A percentile compares a stretch with the other conserved stretches of the same genome.
These are phyloP conservation scores for Opisthograptis luteolata DNA, from an alignment of 2,888 invertebrate species.

Conservation along the genomic window DNA sequence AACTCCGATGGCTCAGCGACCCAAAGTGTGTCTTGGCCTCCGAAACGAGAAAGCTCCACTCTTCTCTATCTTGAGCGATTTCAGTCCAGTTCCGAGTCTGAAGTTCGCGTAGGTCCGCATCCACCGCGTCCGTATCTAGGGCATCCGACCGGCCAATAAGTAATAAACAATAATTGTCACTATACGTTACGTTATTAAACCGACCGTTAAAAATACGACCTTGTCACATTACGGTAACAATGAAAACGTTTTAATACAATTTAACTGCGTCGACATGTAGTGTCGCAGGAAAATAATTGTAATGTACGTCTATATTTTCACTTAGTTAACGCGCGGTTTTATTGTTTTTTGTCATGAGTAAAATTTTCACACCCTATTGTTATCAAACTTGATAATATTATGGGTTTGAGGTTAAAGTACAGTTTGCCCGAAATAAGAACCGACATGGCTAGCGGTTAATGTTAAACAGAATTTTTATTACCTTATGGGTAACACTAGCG, in stretches of 20 bases:
- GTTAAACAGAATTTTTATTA: neutral
- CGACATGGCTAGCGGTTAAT: neutral
- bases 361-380: constrained; percentile 21
- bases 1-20: too few relatives aligned
- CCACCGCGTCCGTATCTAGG: too few relatives aligned
- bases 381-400: neutral
- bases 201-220: too few relatives aligned
- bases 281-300: constrained; percentile 34
- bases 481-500: too few relatives aligned
- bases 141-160: too few relatives aligned
- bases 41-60: too few relatives aligned
- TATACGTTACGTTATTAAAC: too few relatives aligned
- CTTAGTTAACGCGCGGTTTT: constrained; percentile 21
- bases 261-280: constrained; percentile 61
- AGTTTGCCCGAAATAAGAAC: neutral
- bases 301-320: constrained; percentile 37
- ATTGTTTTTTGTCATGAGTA: constrained; percentile 36
- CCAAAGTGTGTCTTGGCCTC: too few relatives aligned
- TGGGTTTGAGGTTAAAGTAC: neutral
- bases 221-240: constrained; percentile 21
- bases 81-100: too few relatives aligned
- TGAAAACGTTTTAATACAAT: constrained; percentile 51
- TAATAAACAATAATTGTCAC: too few relatives aligned
- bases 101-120: too few relatives aligned
- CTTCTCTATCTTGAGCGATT: too few relatives aligned